These are phyloP conservation scores for Trochalopteron elliotii DNA, from an alignment of 2,113 vertebrate genomes.

Conservation along the genomic window DNA sequence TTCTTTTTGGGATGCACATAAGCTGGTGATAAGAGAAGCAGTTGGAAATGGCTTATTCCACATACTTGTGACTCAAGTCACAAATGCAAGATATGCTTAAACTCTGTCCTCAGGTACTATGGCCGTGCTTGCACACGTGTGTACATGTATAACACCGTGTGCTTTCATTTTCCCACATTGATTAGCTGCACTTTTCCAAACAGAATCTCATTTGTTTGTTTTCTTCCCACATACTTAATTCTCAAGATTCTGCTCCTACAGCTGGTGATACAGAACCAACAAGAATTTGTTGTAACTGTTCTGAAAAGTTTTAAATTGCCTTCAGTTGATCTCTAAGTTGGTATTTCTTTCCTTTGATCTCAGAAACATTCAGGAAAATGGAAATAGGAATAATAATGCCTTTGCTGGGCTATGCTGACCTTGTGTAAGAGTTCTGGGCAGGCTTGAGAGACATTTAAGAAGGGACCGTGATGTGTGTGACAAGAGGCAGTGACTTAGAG, in stretches of 20 bases:
- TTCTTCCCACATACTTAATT: neutral
- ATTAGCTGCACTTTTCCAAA: neutral
- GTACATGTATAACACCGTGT: neutral
- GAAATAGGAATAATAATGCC: neutral
- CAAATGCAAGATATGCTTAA: neutral
- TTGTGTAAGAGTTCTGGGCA: neutral
- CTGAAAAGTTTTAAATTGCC: neutral
- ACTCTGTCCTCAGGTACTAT: neutral
- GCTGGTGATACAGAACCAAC: neutral
- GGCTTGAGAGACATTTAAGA: neutral
- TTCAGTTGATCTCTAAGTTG: neutral
- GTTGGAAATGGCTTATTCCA: neutral
- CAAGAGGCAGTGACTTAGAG: neutral
- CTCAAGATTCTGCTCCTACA: neutral
- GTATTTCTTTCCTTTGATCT: neutral
- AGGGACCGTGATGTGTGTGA: rapidly evolving
- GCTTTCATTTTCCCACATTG: neutral
- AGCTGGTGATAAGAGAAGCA: neutral
- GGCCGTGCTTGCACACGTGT: neutral
- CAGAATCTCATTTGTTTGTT: neutral
- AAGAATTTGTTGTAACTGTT: neutral
- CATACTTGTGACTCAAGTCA: neutral
- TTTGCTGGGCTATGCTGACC: neutral
- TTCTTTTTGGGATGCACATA: neutral
- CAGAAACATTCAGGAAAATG: neutral